A percentile compares a stretch with the other conserved stretches of the same genome.
Evolutionary conservation across 2,888 invertebrate species (phyloP).

Genomic region (Cataglyphis rosenhaueri): DNA sequence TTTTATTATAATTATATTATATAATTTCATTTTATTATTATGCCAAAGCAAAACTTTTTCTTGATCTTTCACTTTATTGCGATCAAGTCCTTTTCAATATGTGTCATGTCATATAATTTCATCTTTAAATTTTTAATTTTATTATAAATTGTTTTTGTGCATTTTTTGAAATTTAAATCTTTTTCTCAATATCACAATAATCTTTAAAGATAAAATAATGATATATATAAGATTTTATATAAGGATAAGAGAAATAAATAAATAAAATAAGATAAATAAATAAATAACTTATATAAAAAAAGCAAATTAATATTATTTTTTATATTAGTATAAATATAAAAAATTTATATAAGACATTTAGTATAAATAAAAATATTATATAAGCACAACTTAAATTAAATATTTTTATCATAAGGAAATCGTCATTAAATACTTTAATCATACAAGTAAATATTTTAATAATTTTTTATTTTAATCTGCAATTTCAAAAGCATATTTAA

Average conservation of each 20-base stretch:
- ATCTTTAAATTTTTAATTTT: background rate
- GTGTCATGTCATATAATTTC: background rate
- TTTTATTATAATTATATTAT: background rate
- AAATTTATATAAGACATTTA: too few species aligned
- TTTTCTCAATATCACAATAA: constrained; percentile 4
- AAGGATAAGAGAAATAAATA: background rate
- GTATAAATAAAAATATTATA: constrained; percentile 5
- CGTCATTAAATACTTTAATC: too few species aligned
- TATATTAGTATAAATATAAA: background rate
- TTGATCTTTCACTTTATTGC: background rate
- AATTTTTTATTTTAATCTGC: background rate
- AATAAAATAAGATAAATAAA: background rate
- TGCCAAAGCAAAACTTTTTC: background rate
- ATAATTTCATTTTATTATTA: background rate
- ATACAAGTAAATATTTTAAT: background rate
- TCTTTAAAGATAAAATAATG: constrained; percentile 11
- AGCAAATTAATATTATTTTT: background rate
- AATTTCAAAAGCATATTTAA: background rate
- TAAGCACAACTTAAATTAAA: background rate
- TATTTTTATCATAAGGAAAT: too few species aligned
- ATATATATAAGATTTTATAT: background rate
- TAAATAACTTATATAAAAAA: background rate
- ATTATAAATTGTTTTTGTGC: background rate
- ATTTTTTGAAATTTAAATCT: background rate
- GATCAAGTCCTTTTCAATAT: background rate